phyloP scores from a whole-genome alignment of 2,888 invertebrate species.

The Graphium colonna region DNA sequence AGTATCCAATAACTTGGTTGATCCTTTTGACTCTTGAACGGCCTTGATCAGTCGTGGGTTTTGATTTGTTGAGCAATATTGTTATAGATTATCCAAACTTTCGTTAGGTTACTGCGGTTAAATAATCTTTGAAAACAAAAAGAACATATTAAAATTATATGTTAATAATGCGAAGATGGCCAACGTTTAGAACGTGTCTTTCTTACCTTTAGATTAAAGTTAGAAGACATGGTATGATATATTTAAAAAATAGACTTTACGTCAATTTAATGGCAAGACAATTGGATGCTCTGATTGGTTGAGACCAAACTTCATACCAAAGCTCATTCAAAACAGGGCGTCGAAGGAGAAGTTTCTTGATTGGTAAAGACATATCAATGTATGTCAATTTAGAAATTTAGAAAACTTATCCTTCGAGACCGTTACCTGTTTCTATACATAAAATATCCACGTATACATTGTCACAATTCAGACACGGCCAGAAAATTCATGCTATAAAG shows the following conservation, averaged over 20 bases:
- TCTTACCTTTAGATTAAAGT: background rate
- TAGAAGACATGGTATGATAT: background rate
- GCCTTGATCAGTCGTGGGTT: slow-evolving; percentile 17
- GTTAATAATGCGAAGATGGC: background rate
- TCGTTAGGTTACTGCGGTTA: background rate
- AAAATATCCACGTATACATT: too few relatives aligned
- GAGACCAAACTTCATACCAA: too few relatives aligned
- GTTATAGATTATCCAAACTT: background rate
- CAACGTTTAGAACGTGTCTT: background rate
- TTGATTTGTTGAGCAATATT: slow-evolving; percentile 13
- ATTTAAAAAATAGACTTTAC: too few relatives aligned
- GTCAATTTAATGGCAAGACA: too few relatives aligned
- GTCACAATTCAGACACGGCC: too few relatives aligned
- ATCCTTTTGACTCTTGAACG: slow-evolving; percentile 13
- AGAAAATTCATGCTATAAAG: too few relatives aligned
- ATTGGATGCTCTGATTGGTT: too few relatives aligned
- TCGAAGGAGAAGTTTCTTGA: background rate
- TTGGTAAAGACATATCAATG: slow-evolving; percentile 30
- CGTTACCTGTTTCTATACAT: slow-evolving; percentile 20
- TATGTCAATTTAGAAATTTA: too few relatives aligned
- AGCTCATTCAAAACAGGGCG: too few relatives aligned
- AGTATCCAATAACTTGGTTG: background rate
- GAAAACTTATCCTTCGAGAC: too few relatives aligned
- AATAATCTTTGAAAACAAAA: background rate
- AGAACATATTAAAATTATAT: background rate